These are phyloP conservation scores for Orchesellides sinensis DNA, from an alignment of 2,888 invertebrate species.

Conservation along the genomic window DNA sequence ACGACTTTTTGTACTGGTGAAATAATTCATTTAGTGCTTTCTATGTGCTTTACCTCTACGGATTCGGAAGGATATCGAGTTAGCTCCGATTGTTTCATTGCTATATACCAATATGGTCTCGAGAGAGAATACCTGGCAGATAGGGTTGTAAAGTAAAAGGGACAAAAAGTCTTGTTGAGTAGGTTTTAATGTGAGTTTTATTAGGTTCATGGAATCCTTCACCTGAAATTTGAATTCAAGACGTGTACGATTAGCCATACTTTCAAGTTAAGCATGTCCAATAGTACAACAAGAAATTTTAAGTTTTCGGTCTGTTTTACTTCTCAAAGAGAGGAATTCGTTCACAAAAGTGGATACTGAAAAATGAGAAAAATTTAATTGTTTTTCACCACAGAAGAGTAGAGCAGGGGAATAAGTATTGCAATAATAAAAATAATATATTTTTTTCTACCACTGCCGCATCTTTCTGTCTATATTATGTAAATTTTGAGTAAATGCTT, in stretches of 20 bases:
- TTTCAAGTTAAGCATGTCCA: too few species aligned
- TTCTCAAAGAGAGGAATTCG: not conserved
- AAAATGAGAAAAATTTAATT: constrained; percentile 4
- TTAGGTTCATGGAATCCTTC: constrained; percentile 17
- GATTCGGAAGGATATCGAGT: not conserved
- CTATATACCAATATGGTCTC: not conserved
- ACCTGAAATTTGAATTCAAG: not conserved
- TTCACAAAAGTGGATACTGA: not conserved
- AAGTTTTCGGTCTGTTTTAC: not conserved
- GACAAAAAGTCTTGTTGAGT: not conserved
- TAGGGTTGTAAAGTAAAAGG: too few species aligned
- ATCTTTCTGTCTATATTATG: constrained; percentile 7
- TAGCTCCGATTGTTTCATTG: not conserved
- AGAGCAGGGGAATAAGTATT: not conserved
- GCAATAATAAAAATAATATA: not conserved
- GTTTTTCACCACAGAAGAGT: not conserved
- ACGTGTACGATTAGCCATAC: not conserved
- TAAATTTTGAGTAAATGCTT: constrained; percentile 21
- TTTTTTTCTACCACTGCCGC: not conserved
- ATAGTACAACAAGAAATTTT: too few species aligned
- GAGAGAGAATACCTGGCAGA: not conserved
- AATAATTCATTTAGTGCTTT: not conserved
- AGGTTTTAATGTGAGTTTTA: constrained; percentile 20
- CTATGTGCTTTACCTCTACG: not conserved
- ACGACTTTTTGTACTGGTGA: constrained; percentile 56